These are phyloP conservation scores for Euspilapteryx auroguttella DNA, from an alignment of 2,888 invertebrate genomes.

Conservation along the genomic window DNA sequence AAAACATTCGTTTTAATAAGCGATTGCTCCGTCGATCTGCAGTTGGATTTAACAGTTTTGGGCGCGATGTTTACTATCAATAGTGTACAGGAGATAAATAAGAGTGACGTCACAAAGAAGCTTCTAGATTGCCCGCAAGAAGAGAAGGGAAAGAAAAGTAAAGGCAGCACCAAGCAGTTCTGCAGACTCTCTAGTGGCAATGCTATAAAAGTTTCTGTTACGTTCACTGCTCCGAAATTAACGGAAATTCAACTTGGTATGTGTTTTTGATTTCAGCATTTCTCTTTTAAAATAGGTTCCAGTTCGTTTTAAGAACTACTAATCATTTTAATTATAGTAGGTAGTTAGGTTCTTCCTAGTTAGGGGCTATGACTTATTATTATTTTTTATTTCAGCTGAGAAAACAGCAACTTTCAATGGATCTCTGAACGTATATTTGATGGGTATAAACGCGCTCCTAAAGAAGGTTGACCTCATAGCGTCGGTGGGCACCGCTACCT, in stretches of 20 bases:
- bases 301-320: too few relatives aligned
- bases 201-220: constrained; percentile 32
- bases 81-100: constrained; percentile 38
- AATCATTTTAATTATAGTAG: too few relatives aligned
- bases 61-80: constrained; percentile 30
- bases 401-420: constrained; percentile 21
- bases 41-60: constrained; percentile 27
- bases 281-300: too few relatives aligned
- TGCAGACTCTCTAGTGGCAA: constrained; percentile 35
- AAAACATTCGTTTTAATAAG: constrained; percentile 38
- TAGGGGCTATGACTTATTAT: too few relatives aligned
- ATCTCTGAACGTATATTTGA: constrained; percentile 26
- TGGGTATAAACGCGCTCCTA: constrained; percentile 25
- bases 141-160: constrained; percentile 16
- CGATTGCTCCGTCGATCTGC: constrained; percentile 35
- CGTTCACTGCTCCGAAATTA: constrained; percentile 30
- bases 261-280: constrained; percentile 8
- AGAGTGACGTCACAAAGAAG: constrained; percentile 33
- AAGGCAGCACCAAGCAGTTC: constrained; percentile 27
- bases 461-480: constrained; percentile 28
- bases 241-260: constrained; percentile 23
- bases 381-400: constrained; percentile 17
- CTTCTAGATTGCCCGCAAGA: constrained; percentile 28
- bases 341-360: too few relatives aligned
- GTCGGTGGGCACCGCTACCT: constrained; percentile 25